Percentiles rank a stretch among this genome's conserved stretches.
These are phyloP conservation scores for Ardeotis arabs DNA, from an alignment of 2,113 vertebrate species.

Conservation along the genomic window DNA sequence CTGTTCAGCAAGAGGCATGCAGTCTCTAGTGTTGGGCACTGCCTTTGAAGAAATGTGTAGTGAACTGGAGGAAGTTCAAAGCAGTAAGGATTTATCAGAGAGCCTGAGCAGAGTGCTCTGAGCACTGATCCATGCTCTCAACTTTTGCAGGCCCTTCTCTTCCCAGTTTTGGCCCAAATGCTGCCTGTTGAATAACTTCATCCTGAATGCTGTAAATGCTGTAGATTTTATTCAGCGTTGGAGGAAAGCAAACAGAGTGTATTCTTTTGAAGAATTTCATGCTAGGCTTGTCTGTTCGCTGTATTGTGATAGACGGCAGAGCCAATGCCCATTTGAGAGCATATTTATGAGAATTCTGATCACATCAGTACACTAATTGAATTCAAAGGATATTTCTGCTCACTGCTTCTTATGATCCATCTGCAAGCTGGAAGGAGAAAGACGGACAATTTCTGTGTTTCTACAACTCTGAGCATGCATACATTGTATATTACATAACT, in stretches of 20 bases:
- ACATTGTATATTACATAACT: background rate
- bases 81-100: background rate
- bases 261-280: constrained; percentile 16
- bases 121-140: background rate
- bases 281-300: background rate
- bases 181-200: background rate
- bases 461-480: background rate
- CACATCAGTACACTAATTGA: background rate
- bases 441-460: background rate
- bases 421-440: background rate
- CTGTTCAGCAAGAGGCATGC: background rate
- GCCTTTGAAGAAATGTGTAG: background rate
- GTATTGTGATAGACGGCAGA: background rate
- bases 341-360: background rate
- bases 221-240: background rate
- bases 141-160: background rate
- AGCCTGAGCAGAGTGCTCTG: background rate
- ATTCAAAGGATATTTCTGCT: constrained; percentile 11
- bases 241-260: background rate
- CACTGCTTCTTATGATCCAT: background rate
- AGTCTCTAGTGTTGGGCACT: background rate
- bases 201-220: background rate
- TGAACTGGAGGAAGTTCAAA: background rate
- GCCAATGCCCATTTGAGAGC: background rate
- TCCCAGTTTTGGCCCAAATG: background rate